Conservation (phyloP, 2,113 vertebrate species). For the Leucoraja erinaceus region DNA sequence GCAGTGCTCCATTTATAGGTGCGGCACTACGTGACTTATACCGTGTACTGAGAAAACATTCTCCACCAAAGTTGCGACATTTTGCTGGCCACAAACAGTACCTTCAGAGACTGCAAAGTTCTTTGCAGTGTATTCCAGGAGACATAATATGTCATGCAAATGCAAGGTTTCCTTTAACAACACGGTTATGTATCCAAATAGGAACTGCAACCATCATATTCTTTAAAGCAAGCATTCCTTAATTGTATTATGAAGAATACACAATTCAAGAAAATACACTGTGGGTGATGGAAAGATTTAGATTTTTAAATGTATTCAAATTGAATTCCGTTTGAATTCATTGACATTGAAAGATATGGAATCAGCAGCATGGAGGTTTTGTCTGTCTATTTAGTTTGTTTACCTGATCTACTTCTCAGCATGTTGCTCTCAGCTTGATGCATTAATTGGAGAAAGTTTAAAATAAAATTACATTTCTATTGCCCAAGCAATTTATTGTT, state of each 20-base stretch:
- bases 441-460: neutral
- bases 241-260: neutral
- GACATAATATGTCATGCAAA: conserved; percentile 3
- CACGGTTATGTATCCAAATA: neutral
- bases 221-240: neutral
- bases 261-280: neutral
- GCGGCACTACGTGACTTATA: neutral
- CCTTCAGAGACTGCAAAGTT: neutral
- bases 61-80: neutral
- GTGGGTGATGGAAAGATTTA: neutral
- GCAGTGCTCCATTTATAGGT: too few species aligned
- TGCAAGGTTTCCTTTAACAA: neutral
- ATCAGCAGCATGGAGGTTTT: neutral
- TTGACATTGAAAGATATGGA: neutral
- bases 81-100: neutral
- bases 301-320: neutral
- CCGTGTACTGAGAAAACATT: neutral
- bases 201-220: neutral
- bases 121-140: neutral
- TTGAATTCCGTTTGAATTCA: conserved; percentile 3
- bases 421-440: neutral
- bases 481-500: neutral
- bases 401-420: neutral
- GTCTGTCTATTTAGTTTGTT: neutral
- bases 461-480: neutral